A percentile compares a stretch with the other conserved stretches of the same genome.
Evolutionary conservation across 2,888 invertebrate genomes (phyloP).

Genomic region (Tetrapedia diversipes): DNA sequence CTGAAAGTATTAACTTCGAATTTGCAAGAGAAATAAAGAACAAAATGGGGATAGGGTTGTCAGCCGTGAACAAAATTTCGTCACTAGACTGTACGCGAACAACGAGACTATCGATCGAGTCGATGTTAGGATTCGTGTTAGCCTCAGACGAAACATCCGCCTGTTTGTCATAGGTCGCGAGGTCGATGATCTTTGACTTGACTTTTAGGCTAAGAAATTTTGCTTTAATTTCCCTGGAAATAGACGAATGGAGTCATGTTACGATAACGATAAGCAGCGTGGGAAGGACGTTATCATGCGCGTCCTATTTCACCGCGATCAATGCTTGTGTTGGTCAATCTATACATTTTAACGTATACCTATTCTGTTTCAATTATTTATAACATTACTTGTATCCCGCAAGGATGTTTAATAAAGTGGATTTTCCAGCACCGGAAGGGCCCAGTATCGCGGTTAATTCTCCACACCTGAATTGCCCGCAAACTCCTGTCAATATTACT

Average conservation of each 20-base stretch:
- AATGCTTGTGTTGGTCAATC: not conserved
- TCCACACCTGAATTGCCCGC: constrained; percentile 93
- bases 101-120: constrained; percentile 29
- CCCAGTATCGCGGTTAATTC: constrained; percentile 96
- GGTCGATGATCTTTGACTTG: constrained; percentile 31
- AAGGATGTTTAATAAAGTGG: constrained; percentile 93
- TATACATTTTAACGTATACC: not conserved
- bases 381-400: constrained; percentile 93
- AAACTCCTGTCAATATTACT: constrained; percentile 90
- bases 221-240: not conserved
- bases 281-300: not conserved
- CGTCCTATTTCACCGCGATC: not conserved
- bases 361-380: not conserved
- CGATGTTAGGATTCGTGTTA: constrained; percentile 13
- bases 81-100: not conserved
- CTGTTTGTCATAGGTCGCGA: constrained; percentile 13
- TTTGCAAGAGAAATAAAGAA: not conserved
- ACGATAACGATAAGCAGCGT: not conserved
- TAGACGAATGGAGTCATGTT: too few relatives aligned
- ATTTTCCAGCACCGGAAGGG: constrained; percentile 96
- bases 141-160: not conserved
- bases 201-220: not conserved
- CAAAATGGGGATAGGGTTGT: not conserved
- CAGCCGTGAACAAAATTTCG: not conserved
- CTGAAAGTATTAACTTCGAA: constrained; percentile 81